phyloP scores from a whole-genome alignment of 2,113 vertebrate species.

The Sciurus niger region DNA sequence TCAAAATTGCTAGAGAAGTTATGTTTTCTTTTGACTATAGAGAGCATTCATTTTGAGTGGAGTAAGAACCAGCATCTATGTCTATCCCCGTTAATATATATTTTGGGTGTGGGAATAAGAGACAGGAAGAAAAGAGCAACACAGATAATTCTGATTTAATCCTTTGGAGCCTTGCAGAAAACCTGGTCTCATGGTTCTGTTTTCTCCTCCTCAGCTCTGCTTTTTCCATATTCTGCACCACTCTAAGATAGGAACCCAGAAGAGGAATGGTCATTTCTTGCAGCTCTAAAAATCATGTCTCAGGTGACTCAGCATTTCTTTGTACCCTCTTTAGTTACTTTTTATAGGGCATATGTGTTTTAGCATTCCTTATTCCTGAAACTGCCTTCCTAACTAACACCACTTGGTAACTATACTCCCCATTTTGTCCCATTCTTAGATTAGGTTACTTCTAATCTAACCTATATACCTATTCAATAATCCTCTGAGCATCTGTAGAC shows the following conservation, averaged over 20 bases:
- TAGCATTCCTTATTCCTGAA: constrained; percentile 13
- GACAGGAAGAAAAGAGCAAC: constrained; percentile 14
- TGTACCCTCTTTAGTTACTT: not conserved
- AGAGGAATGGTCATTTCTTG: constrained; percentile 53
- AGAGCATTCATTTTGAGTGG: constrained; percentile 30
- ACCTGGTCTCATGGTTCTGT: constrained; percentile 20
- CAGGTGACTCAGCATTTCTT: constrained; percentile 53
- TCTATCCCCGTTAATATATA: not conserved
- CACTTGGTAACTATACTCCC: constrained; percentile 2
- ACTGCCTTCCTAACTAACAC: not conserved
- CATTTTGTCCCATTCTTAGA: not conserved
- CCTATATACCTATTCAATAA: not conserved
- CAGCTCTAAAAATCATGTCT: constrained; percentile 61
- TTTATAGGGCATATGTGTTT: not conserved
- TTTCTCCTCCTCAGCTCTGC: constrained; percentile 48
- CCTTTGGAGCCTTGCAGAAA: not conserved
- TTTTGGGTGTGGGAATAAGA: not conserved
- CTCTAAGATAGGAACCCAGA: constrained; percentile 51
- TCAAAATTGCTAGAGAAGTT: constrained; percentile 9
- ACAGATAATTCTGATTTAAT: constrained; percentile 13
- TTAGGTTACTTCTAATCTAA: constrained; percentile 40
- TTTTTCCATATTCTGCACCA: constrained; percentile 42
- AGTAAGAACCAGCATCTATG: not conserved
- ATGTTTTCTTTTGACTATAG: not conserved
- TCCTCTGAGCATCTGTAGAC: constrained; percentile 16